Conservation (phyloP, 2,888 invertebrate genomes). For the Chaetoderma sp. region DNA sequence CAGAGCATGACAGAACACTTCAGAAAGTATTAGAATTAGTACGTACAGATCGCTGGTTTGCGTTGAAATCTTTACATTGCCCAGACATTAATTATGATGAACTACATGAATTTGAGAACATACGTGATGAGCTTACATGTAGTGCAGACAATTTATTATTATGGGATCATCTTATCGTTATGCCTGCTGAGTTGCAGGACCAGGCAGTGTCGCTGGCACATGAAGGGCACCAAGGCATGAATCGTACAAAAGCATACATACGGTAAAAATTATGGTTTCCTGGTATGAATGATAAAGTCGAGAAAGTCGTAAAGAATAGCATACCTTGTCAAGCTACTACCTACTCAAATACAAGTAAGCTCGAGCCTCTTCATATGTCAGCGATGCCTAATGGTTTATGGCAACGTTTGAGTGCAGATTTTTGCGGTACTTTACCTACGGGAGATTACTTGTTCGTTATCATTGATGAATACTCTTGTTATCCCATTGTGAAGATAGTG, state of each 20-base stretch:
- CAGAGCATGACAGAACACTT: neutral
- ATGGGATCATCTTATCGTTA: neutral
- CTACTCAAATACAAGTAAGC: neutral
- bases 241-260: constrained; percentile 24
- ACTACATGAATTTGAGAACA: neutral
- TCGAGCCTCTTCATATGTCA: constrained; percentile 35
- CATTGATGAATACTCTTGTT: constrained; percentile 18
- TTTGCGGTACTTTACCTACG: constrained; percentile 27
- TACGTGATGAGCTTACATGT: constrained; percentile 5
- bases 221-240: constrained; percentile 32
- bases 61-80: neutral
- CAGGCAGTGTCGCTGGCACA: constrained; percentile 26
- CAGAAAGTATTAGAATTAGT: constrained; percentile 4
- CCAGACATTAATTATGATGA: neutral
- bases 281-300: constrained; percentile 16
- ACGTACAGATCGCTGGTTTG: neutral
- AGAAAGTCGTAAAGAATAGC: constrained; percentile 7
- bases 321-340: constrained; percentile 25
- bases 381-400: constrained; percentile 29
- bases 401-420: constrained; percentile 30
- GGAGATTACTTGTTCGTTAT: constrained; percentile 22
- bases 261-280: constrained; percentile 36
- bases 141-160: neutral
- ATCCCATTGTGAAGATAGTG: constrained; percentile 23
- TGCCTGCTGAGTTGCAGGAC: neutral